Conservation (phyloP, 2,888 invertebrate genomes). For the Tipula vernalis region DNA sequence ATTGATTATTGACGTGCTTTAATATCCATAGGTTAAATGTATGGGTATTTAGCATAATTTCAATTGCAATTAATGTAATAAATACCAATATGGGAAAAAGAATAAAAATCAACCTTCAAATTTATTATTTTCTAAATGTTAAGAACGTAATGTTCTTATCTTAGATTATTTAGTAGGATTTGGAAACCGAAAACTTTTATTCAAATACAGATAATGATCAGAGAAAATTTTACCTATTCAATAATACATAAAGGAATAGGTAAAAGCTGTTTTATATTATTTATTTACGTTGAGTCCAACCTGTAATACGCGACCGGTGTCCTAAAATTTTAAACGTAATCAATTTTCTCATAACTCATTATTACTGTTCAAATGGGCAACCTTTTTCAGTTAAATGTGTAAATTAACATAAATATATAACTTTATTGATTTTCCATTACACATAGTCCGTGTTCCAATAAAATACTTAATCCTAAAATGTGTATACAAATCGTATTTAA, state of each 20-base stretch:
- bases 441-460: background rate
- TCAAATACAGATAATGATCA: background rate
- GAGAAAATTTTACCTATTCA: background rate
- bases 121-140: background rate
- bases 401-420: background rate
- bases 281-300: background rate
- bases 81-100: background rate
- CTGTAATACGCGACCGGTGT: background rate
- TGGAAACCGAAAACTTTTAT: no score
- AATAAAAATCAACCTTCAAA: background rate
- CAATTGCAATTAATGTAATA: background rate
- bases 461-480: background rate
- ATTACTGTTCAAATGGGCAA: background rate
- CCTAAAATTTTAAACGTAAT: background rate
- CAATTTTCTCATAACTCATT: background rate
- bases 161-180: background rate
- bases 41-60: background rate
- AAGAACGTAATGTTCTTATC: background rate
- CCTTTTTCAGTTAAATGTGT: background rate
- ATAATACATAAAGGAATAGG: background rate
- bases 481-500: background rate
- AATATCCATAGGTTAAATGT: background rate
- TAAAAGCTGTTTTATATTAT: background rate
- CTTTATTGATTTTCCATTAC: background rate
- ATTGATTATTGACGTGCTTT: background rate